phyloP scores from a whole-genome alignment of 2,113 vertebrate genomes.

The Miniopterus natalensis region DNA sequence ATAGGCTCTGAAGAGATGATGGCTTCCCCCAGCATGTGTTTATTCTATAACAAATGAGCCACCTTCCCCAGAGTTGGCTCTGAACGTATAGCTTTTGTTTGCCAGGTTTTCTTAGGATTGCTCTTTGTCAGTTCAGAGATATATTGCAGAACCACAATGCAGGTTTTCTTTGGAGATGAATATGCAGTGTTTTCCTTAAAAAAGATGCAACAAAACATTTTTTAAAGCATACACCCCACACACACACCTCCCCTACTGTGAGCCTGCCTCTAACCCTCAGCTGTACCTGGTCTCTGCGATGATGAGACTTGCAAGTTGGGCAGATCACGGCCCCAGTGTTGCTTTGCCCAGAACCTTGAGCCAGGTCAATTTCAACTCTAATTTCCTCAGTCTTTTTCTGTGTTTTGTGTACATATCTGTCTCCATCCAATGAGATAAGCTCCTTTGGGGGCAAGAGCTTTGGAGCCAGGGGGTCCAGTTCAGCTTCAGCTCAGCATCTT shows the following conservation, averaged over 20 bases:
- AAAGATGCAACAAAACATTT: not conserved
- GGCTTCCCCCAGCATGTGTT: not conserved
- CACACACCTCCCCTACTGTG: accelerated
- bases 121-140: not conserved
- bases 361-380: not conserved
- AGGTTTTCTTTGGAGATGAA: constrained; percentile 6
- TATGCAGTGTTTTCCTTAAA: constrained; percentile 1
- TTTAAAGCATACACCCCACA: not conserved
- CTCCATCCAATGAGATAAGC: not conserved
- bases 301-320: not conserved
- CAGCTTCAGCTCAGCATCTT: not conserved
- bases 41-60: not conserved
- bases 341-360: not conserved
- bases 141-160: not conserved
- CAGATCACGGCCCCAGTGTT: not conserved
- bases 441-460: not conserved
- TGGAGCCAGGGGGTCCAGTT: not conserved
- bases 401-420: not conserved
- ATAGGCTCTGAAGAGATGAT: not conserved
- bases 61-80: not conserved
- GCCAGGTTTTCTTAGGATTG: not conserved
- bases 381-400: not conserved
- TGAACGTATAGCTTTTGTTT: not conserved
- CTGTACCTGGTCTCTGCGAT: not conserved
- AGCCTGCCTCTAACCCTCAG: not conserved